Percentiles rank a stretch among this genome's conserved stretches.
Conservation (phyloP, 2,113 vertebrate genomes). For the Heterotis niloticus region DNA sequence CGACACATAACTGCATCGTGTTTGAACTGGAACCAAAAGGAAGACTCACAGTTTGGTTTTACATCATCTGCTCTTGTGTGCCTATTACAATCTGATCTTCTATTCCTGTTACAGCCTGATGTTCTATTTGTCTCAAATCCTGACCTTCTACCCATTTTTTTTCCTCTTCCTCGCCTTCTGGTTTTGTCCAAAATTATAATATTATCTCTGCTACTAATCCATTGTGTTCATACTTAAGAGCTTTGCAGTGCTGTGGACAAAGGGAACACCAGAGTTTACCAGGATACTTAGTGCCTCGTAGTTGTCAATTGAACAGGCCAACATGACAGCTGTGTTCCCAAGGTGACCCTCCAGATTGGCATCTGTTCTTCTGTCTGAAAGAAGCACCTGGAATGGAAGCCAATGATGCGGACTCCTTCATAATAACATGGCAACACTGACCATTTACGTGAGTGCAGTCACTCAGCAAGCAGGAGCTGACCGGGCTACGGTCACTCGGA, state of each 20-base stretch:
- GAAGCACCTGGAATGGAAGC: constrained; percentile 68
- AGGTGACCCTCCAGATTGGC: constrained; percentile 85
- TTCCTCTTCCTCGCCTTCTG: too few species aligned
- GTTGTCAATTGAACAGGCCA: constrained; percentile 83
- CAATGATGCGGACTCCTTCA: background rate
- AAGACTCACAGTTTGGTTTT: background rate
- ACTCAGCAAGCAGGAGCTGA: background rate
- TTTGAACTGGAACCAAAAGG: constrained; percentile 65
- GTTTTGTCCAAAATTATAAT: too few species aligned
- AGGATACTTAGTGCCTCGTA: constrained; percentile 75
- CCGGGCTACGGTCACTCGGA: background rate
- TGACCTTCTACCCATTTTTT: too few species aligned
- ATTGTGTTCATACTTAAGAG: too few species aligned
- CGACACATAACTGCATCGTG: constrained; percentile 75
- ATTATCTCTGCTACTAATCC: too few species aligned
- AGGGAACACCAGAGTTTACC: constrained; percentile 54
- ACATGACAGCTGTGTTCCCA: constrained; percentile 81
- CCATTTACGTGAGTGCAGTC: too few species aligned
- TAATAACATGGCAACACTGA: background rate
- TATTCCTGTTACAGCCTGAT: too few species aligned
- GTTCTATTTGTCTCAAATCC: too few species aligned
- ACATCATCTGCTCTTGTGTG: too few species aligned
- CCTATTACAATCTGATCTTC: too few species aligned
- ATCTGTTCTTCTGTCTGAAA: constrained; percentile 69
- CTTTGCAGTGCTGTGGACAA: too few species aligned